Evolutionary conservation across 2,113 vertebrate genomes (phyloP).

Genomic region (Lichenostomus cassidix): DNA sequence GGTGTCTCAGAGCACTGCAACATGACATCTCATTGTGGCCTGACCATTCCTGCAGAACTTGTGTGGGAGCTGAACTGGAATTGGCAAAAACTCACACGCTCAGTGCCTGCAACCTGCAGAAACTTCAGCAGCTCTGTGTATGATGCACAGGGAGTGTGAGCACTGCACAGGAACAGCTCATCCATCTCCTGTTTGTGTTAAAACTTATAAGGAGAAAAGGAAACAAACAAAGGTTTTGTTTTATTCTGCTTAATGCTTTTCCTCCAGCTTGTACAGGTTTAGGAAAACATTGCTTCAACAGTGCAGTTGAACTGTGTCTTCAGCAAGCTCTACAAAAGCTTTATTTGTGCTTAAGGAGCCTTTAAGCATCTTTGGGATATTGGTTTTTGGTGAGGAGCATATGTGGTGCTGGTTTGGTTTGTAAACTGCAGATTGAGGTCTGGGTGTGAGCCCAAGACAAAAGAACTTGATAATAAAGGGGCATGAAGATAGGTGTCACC

Average conservation of each 20-base stretch:
- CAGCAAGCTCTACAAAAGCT: neutral
- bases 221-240: neutral
- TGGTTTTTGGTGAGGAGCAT: neutral
- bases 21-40: rapidly evolving
- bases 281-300: neutral
- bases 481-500: rapidly evolving
- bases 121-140: no score
- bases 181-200: no score
- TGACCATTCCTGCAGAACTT: neutral
- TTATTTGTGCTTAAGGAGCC: neutral
- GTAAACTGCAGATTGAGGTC: neutral
- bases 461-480: neutral
- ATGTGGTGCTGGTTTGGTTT: neutral
- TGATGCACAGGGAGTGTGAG: no score
- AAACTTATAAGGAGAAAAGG: no score
- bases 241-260: neutral
- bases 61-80: rapidly evolving
- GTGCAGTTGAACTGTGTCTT: neutral
- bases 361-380: rapidly evolving
- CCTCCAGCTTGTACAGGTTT: neutral
- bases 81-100: no score
- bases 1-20: neutral
- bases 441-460: neutral
- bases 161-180: no score
- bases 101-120: no score